These are phyloP conservation scores for Penaeus indicus DNA, from an alignment of 1,140 invertebrate species.

Conservation along the genomic window DNA sequence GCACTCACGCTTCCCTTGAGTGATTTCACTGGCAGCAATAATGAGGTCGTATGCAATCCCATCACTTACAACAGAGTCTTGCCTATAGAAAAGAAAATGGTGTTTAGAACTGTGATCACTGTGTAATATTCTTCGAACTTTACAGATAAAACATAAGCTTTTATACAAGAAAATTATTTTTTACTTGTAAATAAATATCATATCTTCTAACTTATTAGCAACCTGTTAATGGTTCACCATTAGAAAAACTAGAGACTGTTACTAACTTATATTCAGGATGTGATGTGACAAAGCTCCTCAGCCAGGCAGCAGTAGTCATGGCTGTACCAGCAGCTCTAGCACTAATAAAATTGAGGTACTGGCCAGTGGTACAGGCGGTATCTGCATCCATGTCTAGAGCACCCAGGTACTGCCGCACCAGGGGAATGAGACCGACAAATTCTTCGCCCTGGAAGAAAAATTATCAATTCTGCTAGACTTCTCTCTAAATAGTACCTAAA, in stretches of 20 bases:
- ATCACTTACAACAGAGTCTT: conserved; percentile 91
- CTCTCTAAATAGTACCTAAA: no score
- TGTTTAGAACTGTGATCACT: not conserved
- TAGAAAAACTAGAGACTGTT: no score
- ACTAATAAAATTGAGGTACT: conserved; percentile 96
- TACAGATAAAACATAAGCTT: conserved; percentile 1
- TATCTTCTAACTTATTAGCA: conserved; percentile 2
- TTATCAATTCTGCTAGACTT: not conserved
- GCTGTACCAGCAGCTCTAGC: conserved; percentile 88
- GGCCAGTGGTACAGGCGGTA: conserved; percentile 95
- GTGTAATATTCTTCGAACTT: conserved; percentile 53
- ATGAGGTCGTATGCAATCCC: conserved; percentile 94
- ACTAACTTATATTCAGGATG: conserved; percentile 86
- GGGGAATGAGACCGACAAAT: conserved; percentile 94
- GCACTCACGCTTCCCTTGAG: conserved; percentile 80
- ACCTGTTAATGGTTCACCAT: not conserved
- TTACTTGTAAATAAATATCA: conserved; percentile 2
- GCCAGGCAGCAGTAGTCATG: conserved; percentile 91
- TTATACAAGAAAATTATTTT: conserved; percentile 18
- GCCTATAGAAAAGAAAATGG: conserved; percentile 72
- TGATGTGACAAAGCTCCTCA: conserved; percentile 87
- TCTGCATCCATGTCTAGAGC: conserved; percentile 96
- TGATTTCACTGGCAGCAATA: conserved; percentile 81
- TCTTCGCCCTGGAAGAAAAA: conserved; percentile 77
- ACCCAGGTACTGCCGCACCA: conserved; percentile 93